phyloP scores from a whole-genome alignment of 2,797 vertebrate genomes.

The Pseudochirops corinnae region DNA sequence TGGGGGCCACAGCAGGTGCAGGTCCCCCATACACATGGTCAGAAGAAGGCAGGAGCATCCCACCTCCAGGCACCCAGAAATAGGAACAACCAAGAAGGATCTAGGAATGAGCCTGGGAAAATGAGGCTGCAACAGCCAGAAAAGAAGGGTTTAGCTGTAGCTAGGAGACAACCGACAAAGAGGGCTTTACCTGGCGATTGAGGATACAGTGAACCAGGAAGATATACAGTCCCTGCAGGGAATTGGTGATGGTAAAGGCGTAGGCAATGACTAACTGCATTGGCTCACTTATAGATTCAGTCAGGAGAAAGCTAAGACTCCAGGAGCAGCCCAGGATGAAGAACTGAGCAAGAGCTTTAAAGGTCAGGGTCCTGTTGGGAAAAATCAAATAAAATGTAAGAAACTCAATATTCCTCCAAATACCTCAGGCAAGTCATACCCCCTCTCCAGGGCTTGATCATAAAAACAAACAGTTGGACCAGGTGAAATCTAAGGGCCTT shows the following conservation, averaged over 20 bases:
- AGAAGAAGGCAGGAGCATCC: too few relatives aligned
- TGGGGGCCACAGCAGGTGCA: not conserved
- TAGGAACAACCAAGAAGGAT: not conserved
- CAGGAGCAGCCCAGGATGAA: slow-evolving; percentile 76
- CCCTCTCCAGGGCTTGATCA: not conserved
- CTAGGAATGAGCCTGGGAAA: not conserved
- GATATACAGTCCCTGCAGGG: slow-evolving; percentile 80
- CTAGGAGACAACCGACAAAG: not conserved
- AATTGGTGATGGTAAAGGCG: slow-evolving; percentile 80
- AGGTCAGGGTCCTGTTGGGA: slow-evolving; percentile 57
- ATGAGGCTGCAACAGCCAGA: not conserved
- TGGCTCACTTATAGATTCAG: slow-evolving; percentile 19
- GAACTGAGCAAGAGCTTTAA: slow-evolving; percentile 75
- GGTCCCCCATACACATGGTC: too few relatives aligned
- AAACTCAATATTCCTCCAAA: not conserved
- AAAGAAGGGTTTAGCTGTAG: not conserved
- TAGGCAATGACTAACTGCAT: slow-evolving; percentile 61
- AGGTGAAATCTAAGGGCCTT: not conserved
- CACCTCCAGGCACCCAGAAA: not conserved
- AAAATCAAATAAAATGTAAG: not conserved
- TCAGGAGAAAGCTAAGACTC: slow-evolving; percentile 71
- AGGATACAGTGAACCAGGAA: slow-evolving; percentile 83
- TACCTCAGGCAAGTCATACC: not conserved
- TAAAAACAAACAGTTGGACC: not conserved
- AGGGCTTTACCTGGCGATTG: slow-evolving; percentile 70